Evolutionary conservation across 2,888 invertebrate species (phyloP), one percentile per base, ranked within the genome.

Genomic region (Ichneumon xanthorius): DNA sequence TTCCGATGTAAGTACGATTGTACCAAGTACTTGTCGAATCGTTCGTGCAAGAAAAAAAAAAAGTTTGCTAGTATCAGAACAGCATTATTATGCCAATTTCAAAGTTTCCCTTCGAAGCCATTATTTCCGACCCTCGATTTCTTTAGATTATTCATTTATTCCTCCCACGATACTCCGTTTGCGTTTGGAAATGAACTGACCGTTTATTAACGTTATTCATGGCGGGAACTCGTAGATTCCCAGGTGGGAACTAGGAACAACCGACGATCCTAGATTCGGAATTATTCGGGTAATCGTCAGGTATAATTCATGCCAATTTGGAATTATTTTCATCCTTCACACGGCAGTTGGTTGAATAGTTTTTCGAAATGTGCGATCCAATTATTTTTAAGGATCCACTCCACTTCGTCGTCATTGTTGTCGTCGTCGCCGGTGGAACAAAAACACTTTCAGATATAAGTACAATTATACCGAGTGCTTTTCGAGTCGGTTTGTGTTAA

Each of bases 211-310:
- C 67, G 71, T 55, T 11, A 71, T 30, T 65, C 30, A 33, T 65
- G 65, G 72, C 65, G 65, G 26, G 65, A 77, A 77, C 55, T 65
- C 53, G 55, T 45, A 72, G 53, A 65, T n/a, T 68, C 58, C 37
- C 37, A 7, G 33, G 22, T 19, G 33, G 55, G 6, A 40, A 33
- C 14, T 22, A n/a, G 16, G 7, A 48, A 26, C 0, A 26, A 7
- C 37, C 61, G 55, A 71, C 67, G 40, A 77, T 82, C 48, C 48
- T 9, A 48, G 71, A 77, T 77, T 77, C 33, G 65, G 72, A 77
- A 77, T 77, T 71, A 82, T 82, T 72, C 77, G 58, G 33, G 63
- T 55, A 82, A 82, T 82, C 55, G 37, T 71, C 53, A 53, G 19
- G 2, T 26, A 63, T 50, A 33, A 4, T 26, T 76, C 2, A 5